A percentile compares a stretch with the other conserved stretches of the same genome.
These are phyloP conservation scores for Cladorhizidae sp. DNA, from an alignment of 37 sponge, comb jelly and placozoan species.

Conservation along the genomic window DNA sequence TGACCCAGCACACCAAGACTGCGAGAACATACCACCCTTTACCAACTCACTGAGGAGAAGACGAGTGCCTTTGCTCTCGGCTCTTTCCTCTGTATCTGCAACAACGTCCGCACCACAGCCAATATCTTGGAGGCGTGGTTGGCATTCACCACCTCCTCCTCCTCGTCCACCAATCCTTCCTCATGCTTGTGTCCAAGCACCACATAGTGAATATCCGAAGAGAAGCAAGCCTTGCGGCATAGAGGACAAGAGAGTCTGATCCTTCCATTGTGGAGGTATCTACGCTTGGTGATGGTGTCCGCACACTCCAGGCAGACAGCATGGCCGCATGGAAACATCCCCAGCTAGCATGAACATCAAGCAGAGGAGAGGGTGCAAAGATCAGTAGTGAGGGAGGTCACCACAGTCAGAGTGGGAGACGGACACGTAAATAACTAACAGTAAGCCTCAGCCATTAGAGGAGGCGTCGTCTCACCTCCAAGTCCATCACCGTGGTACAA, in stretches of 20 bases:
- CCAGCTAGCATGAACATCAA: conserved; percentile 50
- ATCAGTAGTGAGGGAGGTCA: too few relatives aligned
- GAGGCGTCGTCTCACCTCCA: conserved; percentile 32
- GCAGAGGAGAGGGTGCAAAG: neutral
- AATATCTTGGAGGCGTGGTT: conserved; percentile 75
- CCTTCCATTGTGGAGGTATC: neutral
- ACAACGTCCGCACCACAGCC: conserved; percentile 42
- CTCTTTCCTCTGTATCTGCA: conserved; percentile 36
- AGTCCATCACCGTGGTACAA: conserved; percentile 46
- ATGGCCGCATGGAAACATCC: conserved; percentile 81
- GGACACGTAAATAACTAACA: too few relatives aligned
- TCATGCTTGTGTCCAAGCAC: too few relatives aligned
- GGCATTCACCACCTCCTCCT: neutral
- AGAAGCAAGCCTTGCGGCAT: conserved; percentile 41
- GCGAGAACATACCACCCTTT: too few relatives aligned
- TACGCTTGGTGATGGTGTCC: neutral
- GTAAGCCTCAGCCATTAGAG: too few relatives aligned
- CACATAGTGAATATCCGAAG: conserved; percentile 44
- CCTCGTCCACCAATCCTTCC: neutral
- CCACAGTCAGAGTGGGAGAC: too few relatives aligned
- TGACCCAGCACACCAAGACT: too few relatives aligned
- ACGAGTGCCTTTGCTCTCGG: conserved; percentile 70
- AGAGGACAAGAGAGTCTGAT: conserved; percentile 50
- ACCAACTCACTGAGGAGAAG: conserved; percentile 73
- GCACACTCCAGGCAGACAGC: conserved; percentile 66